Base-by-base conservation (phyloP, 2,113 vertebrate species). In the Terrapene triunguis region DNA sequence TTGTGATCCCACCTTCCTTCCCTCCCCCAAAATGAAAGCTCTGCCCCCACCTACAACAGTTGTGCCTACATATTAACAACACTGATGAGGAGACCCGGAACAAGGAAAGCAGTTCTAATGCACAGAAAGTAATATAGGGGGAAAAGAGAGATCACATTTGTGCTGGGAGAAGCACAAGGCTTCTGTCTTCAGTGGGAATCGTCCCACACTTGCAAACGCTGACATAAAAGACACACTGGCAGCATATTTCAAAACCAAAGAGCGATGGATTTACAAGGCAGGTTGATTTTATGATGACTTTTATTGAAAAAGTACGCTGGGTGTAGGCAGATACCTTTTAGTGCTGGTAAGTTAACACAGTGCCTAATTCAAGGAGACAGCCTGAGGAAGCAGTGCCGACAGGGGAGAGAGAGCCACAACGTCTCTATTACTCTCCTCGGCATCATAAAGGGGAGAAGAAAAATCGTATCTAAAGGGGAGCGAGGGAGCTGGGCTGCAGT, bases 351-450 rank as follows among this genome's bases (percentile, higher is more conserved):
- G 98, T 98, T 99, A 98, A 98, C 98, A 96, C 98, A 98, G 98
- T 98, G 98, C 98, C 98, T 99, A 99, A 99, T 99, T 98, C 98
- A 98, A 99, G 98, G 97, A 98, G 98, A 99, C 98, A 98, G 98
- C 97, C 98, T 97, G 97, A 98, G 98, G 98, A 98, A 98, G 98
- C 98, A 98, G 97, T 65, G 91, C 98, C 98, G 97, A 98, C 98
- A 98, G 97, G 98, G 98, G 98, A 98, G 98, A 98, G 89, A 96
- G 96, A 97, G 98, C 97, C 95, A 91, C 98, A 97, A 99, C 79
- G 98, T 98, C 98, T 99, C 98, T 98, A 99, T 99, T 98, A 99
- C 98, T 98, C 98, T 99, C 98, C 96, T 98, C 29, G 97, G 98
- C 97, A 96, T 98, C 98, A 98, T 99, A 99, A 99, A 98, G 94